Conservation (phyloP, 2,797 vertebrate species). For the Setipinna tenuifilis region DNA sequence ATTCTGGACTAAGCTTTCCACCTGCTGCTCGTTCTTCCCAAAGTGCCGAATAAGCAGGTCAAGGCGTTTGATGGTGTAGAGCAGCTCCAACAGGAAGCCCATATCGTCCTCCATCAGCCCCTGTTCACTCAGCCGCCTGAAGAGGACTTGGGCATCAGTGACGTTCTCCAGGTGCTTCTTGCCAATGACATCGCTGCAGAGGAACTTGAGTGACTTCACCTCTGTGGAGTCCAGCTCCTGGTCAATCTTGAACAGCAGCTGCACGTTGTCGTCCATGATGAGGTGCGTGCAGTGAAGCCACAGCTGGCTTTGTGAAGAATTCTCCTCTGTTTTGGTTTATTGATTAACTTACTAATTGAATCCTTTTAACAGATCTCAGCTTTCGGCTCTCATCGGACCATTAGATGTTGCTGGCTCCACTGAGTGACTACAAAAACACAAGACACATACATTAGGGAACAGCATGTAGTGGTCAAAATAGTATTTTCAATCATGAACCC, state of each 20-base stretch:
- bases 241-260: slow-evolving; percentile 59
- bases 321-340: not conserved
- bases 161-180: slow-evolving; percentile 67
- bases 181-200: slow-evolving; percentile 68
- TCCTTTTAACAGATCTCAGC: not conserved
- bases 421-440: not conserved
- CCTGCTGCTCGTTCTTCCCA: slow-evolving; percentile 32
- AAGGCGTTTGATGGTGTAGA: slow-evolving; percentile 62
- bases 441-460: not conserved
- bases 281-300: not conserved
- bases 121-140: slow-evolving; percentile 66
- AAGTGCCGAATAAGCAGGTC: slow-evolving; percentile 65
- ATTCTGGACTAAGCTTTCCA: not conserved
- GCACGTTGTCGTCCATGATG: slow-evolving; percentile 60
- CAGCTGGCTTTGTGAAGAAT: not conserved
- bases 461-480: not conserved
- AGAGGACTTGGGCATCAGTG: slow-evolving; percentile 63
- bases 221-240: slow-evolving; percentile 67
- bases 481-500: not conserved
- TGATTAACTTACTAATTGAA: not conserved
- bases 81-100: slow-evolving; percentile 65
- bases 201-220: slow-evolving; percentile 71
- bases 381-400: not conserved
- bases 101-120: slow-evolving; percentile 54
- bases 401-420: not conserved